Percentiles rank a stretch among this genome's conserved stretches.
Evolutionary conservation across 1,140 invertebrate species (phyloP).

Genomic region (Octopus bimaculoides): DNA sequence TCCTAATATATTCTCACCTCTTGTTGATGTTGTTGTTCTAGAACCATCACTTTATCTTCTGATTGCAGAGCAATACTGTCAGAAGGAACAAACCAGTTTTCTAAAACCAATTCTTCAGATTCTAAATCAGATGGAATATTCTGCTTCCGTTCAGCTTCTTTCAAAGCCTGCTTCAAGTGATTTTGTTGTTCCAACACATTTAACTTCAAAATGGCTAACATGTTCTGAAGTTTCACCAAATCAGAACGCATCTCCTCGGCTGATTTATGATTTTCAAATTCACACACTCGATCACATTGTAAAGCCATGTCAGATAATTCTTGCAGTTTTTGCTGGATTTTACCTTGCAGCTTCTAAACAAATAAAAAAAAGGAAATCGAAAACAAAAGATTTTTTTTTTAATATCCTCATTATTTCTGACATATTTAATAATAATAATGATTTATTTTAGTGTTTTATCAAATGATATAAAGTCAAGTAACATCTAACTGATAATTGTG

Average conservation of each 20-base stretch:
- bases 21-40: too few relatives aligned
- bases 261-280: slow-evolving; percentile 52
- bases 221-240: slow-evolving; percentile 62
- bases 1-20: too few relatives aligned
- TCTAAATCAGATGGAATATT: slow-evolving; percentile 72
- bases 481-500: too few relatives aligned
- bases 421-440: too few relatives aligned
- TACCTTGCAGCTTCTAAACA: slow-evolving; percentile 59
- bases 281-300: slow-evolving; percentile 60
- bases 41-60: too few relatives aligned
- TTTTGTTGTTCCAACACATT: slow-evolving; percentile 47
- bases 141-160: slow-evolving; percentile 62
- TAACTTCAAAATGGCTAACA: slow-evolving; percentile 55
- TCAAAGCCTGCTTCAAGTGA: slow-evolving; percentile 60
- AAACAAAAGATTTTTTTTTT: too few relatives aligned
- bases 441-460: too few relatives aligned
- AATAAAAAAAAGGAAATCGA: not conserved
- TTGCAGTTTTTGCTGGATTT: slow-evolving; percentile 63
- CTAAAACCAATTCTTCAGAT: slow-evolving; percentile 27
- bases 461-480: too few relatives aligned
- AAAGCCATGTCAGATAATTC: slow-evolving; percentile 63
- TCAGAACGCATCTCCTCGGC: slow-evolving; percentile 59
- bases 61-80: too few relatives aligned
- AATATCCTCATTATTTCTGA: too few relatives aligned
- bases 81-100: too few relatives aligned